phyloP scores from a whole-genome alignment of 2,797 vertebrate genomes.

The Kryptolebias ocellatus region DNA sequence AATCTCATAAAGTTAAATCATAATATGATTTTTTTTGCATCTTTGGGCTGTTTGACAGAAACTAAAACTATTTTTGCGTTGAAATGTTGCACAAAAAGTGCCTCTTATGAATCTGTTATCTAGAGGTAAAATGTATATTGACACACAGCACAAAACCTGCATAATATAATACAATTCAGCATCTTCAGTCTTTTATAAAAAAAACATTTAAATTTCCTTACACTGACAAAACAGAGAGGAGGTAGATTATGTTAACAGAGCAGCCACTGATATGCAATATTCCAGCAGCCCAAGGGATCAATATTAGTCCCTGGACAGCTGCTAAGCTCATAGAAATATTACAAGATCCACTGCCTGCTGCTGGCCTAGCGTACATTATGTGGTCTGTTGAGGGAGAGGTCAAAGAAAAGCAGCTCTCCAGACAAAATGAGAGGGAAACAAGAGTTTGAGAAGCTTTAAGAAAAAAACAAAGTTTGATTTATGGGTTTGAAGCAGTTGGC shows the following conservation, averaged over 20 bases:
- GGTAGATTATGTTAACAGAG: slow-evolving; percentile 72
- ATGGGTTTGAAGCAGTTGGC: slow-evolving; percentile 63
- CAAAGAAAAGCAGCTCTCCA: slow-evolving; percentile 37
- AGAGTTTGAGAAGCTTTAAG: slow-evolving; percentile 18
- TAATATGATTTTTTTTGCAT: neutral
- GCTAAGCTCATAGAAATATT: slow-evolving; percentile 80
- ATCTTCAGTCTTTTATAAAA: neutral
- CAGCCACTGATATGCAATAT: slow-evolving; percentile 47
- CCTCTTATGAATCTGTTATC: neutral
- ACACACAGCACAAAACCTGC: neutral
- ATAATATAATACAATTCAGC: slow-evolving; percentile 1
- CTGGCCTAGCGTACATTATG: slow-evolving; percentile 62
- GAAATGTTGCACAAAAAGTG: neutral
- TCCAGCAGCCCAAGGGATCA: slow-evolving; percentile 65
- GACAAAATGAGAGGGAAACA: slow-evolving; percentile 24
- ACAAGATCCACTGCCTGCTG: slow-evolving; percentile 60
- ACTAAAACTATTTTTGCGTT: neutral
- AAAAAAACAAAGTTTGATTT: slow-evolving; percentile 62
- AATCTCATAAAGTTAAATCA: neutral
- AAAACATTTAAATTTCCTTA: slow-evolving; percentile 8
- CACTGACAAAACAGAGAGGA: slow-evolving; percentile 44
- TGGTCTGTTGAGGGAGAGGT: slow-evolving; percentile 50
- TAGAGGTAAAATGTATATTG: neutral
- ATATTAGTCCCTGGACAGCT: slow-evolving; percentile 74
- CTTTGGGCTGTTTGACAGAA: neutral